Percentiles rank a stretch among this genome's conserved stretches.
These are phyloP conservation scores for Troides oblongomaculatus DNA, from an alignment of 2,888 invertebrate genomes.

Conservation along the genomic window DNA sequence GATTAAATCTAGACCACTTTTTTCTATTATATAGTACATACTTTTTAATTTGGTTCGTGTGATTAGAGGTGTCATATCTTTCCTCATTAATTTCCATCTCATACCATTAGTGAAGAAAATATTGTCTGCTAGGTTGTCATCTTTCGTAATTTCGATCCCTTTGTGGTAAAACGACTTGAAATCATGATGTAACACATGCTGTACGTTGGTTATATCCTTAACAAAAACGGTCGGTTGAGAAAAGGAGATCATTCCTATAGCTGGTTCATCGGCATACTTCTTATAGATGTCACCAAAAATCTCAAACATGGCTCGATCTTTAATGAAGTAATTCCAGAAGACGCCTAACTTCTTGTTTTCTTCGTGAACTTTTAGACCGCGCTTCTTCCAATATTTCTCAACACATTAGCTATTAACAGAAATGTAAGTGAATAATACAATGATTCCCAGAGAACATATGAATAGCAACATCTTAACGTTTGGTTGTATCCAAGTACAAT, in stretches of 20 bases:
- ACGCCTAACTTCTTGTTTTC: too few relatives aligned
- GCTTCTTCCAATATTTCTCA: too few relatives aligned
- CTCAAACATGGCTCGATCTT: too few relatives aligned
- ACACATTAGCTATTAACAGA: too few relatives aligned
- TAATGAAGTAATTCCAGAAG: too few relatives aligned
- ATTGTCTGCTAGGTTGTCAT: slow-evolving; percentile 48
- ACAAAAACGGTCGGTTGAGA: slow-evolving; percentile 36
- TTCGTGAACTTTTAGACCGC: too few relatives aligned
- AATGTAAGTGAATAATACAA: too few relatives aligned
- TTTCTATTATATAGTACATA: slow-evolving; percentile 61
- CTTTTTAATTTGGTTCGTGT: slow-evolving; percentile 58
- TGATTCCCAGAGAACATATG: too few relatives aligned
- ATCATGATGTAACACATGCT: slow-evolving; percentile 34
- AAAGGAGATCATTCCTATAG: slow-evolving; percentile 43
- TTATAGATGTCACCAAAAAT: slow-evolving; percentile 42
- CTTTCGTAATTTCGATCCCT: slow-evolving; percentile 43
- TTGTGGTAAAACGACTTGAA: slow-evolving; percentile 51
- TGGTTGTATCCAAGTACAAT: too few relatives aligned
- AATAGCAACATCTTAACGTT: too few relatives aligned
- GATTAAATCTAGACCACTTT: slow-evolving; percentile 53
- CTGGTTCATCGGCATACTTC: slow-evolving; percentile 46
- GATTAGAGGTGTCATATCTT: slow-evolving; percentile 59
- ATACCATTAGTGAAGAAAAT: slow-evolving; percentile 47
- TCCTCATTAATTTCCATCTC: slow-evolving; percentile 61
- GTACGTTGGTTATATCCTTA: slow-evolving; percentile 33